phyloP scores from a whole-genome alignment of 2,888 invertebrate genomes.

The Drosophila neoperkinsi region DNA sequence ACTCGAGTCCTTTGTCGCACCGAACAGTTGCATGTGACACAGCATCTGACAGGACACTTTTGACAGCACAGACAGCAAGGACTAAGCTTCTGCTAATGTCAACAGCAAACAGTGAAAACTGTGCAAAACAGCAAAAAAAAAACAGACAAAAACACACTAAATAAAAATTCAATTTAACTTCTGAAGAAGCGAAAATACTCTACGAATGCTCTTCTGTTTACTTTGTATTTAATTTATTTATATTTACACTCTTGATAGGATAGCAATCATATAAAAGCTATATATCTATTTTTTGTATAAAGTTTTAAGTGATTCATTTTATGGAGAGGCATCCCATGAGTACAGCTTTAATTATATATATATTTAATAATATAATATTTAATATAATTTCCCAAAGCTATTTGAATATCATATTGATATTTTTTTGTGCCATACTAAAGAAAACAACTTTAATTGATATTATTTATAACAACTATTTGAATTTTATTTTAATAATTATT shows the following conservation, averaged over 20 bases:
- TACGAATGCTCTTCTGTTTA: neutral
- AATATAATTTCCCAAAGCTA: neutral
- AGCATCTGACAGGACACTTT: slow-evolving; percentile 76
- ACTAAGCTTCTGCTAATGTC: slow-evolving; percentile 81
- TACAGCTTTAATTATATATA: neutral
- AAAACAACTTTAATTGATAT: neutral
- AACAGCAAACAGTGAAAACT: slow-evolving; percentile 78
- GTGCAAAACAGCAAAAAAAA: slow-evolving; percentile 21
- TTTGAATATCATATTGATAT: too few relatives aligned
- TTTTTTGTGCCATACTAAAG: neutral
- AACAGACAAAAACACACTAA: slow-evolving; percentile 15
- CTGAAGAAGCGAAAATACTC: slow-evolving; percentile 23
- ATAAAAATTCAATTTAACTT: slow-evolving; percentile 5
- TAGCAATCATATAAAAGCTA: neutral
- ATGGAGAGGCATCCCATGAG: neutral
- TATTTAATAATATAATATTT: too few relatives aligned
- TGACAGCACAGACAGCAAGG: slow-evolving; percentile 73
- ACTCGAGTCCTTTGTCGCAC: slow-evolving; percentile 53
- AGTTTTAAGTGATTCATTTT: neutral
- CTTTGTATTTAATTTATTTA: neutral
- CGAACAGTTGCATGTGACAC: slow-evolving; percentile 55
- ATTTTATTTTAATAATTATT: neutral
- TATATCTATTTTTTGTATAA: rapidly evolving
- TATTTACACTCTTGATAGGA: neutral
- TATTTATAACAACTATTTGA: neutral